Evolutionary conservation across 2,113 vertebrate species (phyloP), one percentile per base, ranked within the genome.

Genomic region (Aphyosemion australe): DNA sequence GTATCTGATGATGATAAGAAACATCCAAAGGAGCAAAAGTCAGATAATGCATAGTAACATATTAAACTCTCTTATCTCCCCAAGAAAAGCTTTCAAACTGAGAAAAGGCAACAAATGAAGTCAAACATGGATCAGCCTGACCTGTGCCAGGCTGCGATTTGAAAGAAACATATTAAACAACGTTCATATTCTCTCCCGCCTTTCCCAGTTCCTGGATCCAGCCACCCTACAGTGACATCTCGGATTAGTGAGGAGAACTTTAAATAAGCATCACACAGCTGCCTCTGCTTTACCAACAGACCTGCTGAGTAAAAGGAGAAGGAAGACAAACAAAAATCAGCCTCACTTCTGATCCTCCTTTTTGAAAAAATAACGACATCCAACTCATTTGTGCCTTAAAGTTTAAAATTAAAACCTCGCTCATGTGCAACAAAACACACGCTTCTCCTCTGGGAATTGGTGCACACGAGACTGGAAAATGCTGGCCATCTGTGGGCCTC

Each of bases 401-500:
- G 80, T 81, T 52, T 45, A 64, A 84, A 77, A 31, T 2, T 6
- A 79, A 72, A 51, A 58, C 7, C 43, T 67, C n/a, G 20, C 21
- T 46, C 53, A 46, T 64, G 56, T 14, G 43, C 19, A 51, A 37
- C 51, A 69, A 61, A 66, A 62, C 26, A 7, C 14, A 13, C 1
- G 1, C 55, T 0, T 53, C 57, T 74, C 78, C 64, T 76, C 39
- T 42, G 79, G 81, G 79, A 71, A 47, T 26, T 1, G 42, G 1
- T 12, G 47, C 54, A 49, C 61, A 71, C 32, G 3, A 46, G 62
- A 62, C 31, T 62, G 58, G 73, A 68, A 86, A 73, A 63, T 72
- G 61, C 10, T 45, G 64, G 50, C 85, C 87, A 90, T 88, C 83
- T 90, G 86, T 61, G 57, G 69, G 68, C 68, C 61, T 72, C 59